phyloP scores from a whole-genome alignment of 2,888 invertebrate genomes.

The Drosophila paramelanica region DNA sequence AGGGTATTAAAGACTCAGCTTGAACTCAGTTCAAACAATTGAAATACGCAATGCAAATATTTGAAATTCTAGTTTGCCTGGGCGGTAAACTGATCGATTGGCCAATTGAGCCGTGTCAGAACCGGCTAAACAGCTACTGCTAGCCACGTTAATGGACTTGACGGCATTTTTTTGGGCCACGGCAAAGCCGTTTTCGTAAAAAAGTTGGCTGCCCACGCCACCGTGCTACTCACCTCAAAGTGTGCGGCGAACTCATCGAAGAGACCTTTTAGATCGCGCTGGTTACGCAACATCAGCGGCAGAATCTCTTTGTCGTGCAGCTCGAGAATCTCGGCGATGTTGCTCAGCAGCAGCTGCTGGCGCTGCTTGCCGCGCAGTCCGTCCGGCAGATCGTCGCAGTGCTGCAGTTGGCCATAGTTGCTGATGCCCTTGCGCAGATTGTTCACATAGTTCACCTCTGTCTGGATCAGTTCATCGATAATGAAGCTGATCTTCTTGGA shows the following conservation, averaged over 20 bases:
- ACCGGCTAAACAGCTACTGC: constrained; percentile 60
- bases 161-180: constrained; percentile 4
- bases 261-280: constrained; percentile 82
- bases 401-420: constrained; percentile 81
- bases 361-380: constrained; percentile 73
- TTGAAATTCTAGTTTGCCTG: constrained; percentile 48
- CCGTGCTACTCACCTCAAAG: constrained; percentile 81
- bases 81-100: constrained; percentile 54
- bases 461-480: constrained; percentile 84
- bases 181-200: background rate
- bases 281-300: constrained; percentile 82
- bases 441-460: constrained; percentile 83
- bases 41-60: constrained; percentile 42
- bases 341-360: constrained; percentile 90
- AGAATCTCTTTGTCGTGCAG: constrained; percentile 88
- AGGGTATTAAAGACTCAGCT: constrained; percentile 11
- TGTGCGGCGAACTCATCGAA: constrained; percentile 82
- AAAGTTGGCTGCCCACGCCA: constrained; percentile 11
- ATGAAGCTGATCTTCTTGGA: constrained; percentile 83
- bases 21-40: constrained; percentile 13
- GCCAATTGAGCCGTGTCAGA: constrained; percentile 27
- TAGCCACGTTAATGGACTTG: constrained; percentile 13
- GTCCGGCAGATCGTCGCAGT: constrained; percentile 74
- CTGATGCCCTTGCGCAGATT: constrained; percentile 81
- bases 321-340: constrained; percentile 94